phyloP scores from a whole-genome alignment of 2,797 vertebrate genomes.

The Euthynnus affinis region DNA sequence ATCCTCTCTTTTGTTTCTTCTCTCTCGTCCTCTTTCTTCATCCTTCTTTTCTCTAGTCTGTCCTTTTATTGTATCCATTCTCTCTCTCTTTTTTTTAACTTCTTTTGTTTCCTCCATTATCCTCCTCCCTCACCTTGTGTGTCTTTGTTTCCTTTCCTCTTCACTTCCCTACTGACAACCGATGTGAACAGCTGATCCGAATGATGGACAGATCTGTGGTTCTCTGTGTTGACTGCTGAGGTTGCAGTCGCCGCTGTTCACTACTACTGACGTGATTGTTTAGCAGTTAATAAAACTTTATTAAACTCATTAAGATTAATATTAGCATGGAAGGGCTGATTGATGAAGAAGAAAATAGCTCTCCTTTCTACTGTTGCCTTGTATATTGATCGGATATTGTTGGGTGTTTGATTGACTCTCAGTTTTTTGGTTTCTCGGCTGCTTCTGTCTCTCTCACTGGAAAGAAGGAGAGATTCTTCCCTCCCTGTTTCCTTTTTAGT shows the following conservation, averaged over 20 bases:
- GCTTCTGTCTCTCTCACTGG: not conserved
- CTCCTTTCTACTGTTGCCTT: not conserved
- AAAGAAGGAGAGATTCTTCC: not conserved
- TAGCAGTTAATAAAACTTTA: conserved; percentile 47
- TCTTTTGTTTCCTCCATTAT: not conserved
- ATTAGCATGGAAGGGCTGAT: conserved; percentile 26
- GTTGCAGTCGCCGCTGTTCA: conserved; percentile 10
- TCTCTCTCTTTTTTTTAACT: no score
- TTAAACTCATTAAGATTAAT: conserved; percentile 40
- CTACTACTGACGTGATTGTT: conserved; percentile 13
- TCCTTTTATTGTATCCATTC: no score
- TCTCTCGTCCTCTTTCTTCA: not conserved
- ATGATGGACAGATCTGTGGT: not conserved
- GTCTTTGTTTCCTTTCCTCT: not conserved
- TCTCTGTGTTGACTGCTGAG: not conserved
- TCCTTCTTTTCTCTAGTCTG: not conserved
- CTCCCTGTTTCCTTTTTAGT: not conserved
- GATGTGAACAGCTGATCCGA: not conserved
- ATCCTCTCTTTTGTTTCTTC: no score
- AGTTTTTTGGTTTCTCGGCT: no score
- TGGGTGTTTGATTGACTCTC: not conserved
- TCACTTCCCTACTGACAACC: not conserved
- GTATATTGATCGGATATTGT: conserved; percentile 7
- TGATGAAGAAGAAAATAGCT: conserved; percentile 24
- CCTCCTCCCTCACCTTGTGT: not conserved